phyloP scores from a whole-genome alignment of 2,888 invertebrate species.

The Heteromurus nitidus region DNA sequence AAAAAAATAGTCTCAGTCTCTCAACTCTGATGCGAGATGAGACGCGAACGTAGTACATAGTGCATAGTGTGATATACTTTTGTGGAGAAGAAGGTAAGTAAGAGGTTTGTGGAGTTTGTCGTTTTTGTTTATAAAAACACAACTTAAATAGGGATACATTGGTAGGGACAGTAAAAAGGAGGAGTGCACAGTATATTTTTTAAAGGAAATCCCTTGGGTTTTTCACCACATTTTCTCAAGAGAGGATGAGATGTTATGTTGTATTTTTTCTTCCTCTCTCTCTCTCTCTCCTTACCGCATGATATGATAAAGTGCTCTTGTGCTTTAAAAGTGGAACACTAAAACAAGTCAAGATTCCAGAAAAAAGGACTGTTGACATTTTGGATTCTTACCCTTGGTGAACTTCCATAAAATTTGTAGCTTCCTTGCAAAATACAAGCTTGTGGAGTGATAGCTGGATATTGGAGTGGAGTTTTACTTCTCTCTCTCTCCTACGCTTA shows the following conservation, averaged over 20 bases:
- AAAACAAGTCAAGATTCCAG: constrained; percentile 46
- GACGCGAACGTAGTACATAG: too few species aligned
- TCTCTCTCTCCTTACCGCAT: constrained; percentile 36
- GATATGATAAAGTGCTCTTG: constrained; percentile 53
- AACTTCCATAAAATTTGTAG: constrained; percentile 37
- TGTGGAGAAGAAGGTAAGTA: too few species aligned
- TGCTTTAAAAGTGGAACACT: constrained; percentile 43
- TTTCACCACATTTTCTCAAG: constrained; percentile 32
- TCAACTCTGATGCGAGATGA: neutral
- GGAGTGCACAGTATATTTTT: constrained; percentile 26
- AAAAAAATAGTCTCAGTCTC: constrained; percentile 9
- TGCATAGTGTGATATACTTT: too few species aligned
- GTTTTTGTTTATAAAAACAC: too few species aligned
- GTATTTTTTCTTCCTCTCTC: constrained; percentile 9
- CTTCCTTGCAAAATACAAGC: too few species aligned
- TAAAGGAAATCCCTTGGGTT: constrained; percentile 47
- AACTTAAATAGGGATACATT: too few species aligned
- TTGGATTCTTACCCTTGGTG: constrained; percentile 38
- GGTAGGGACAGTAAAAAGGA: neutral
- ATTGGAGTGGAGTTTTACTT: too few species aligned
- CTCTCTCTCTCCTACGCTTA: too few species aligned
- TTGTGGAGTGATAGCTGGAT: too few species aligned
- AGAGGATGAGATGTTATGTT: constrained; percentile 16
- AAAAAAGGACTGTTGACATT: constrained; percentile 61
- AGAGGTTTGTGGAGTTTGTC: too few species aligned